phyloP scores from a whole-genome alignment of 2,888 invertebrate species.

The Rhynchonema sp. region DNA sequence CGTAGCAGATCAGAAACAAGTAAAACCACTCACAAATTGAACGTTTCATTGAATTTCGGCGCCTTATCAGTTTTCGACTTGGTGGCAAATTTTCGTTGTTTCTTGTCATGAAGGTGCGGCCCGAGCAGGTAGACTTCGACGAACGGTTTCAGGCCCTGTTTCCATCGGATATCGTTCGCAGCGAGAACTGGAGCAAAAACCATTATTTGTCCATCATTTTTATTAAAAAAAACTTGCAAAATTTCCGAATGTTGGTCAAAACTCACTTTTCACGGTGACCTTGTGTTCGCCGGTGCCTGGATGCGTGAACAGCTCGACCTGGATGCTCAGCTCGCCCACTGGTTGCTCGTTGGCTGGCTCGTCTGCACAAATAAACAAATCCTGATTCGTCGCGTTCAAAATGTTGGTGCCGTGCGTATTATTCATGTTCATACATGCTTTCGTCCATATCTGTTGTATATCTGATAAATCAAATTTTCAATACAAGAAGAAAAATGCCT shows the following conservation, averaged over 20 bases:
- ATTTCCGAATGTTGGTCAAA: no score
- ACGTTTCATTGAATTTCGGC: conserved; percentile 96
- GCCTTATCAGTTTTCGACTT: conserved; percentile 98
- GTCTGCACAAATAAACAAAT: conserved; percentile 21
- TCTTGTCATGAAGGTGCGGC: conserved; percentile 88
- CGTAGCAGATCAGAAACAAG: no score
- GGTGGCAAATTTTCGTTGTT: conserved; percentile 81
- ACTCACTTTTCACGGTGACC: conserved; percentile 89
- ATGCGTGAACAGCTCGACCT: conserved; percentile 94
- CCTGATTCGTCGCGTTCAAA: no score
- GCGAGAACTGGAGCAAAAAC: no score
- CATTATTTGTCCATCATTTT: no score
- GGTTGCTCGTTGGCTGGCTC: conserved; percentile 34
- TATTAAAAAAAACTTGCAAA: no score
- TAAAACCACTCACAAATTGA: conserved; percentile 70
- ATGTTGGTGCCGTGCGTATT: no score
- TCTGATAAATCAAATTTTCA: no score
- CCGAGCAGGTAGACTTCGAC: conserved; percentile 91
- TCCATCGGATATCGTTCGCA: conserved; percentile 94
- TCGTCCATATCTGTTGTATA: no score
- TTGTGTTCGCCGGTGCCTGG: conserved; percentile 98
- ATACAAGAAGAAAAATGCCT: no score
- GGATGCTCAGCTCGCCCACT: conserved; percentile 58
- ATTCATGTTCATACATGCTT: no score
- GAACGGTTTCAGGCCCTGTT: conserved; percentile 95